Conservation (phyloP, 2,797 vertebrate species). For the Falco cherrug region DNA sequence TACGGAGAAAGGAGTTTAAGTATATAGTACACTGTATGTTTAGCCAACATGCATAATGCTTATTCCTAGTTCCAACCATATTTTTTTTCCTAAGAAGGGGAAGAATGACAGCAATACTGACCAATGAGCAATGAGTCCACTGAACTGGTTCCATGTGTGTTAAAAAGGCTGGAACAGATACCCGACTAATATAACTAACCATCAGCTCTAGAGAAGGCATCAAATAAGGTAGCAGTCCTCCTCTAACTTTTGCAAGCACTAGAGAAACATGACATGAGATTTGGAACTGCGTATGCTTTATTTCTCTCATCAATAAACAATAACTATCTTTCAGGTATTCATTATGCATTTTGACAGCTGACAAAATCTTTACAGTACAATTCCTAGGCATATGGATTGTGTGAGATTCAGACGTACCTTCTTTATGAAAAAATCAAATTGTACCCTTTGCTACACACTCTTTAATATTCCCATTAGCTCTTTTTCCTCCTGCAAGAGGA, state of each 20-base stretch:
- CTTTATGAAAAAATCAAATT: background rate
- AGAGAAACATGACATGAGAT: background rate
- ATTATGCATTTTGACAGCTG: background rate
- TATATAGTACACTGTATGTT: background rate
- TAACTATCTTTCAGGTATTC: background rate
- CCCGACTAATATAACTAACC: background rate
- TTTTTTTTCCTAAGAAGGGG: background rate
- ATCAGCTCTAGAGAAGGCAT: background rate
- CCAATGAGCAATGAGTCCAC: background rate
- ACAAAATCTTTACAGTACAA: background rate
- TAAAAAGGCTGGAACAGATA: background rate
- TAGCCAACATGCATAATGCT: background rate
- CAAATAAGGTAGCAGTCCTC: background rate
- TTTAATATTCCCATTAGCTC: background rate
- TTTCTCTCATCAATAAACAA: background rate
- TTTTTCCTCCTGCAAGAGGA: background rate
- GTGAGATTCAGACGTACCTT: background rate
- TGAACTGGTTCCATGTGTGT: background rate
- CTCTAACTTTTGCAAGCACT: background rate
- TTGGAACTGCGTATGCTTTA: background rate
- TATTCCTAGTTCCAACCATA: background rate
- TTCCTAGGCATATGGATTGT: background rate
- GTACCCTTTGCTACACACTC: background rate
- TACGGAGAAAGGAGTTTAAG: background rate
- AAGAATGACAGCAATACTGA: background rate